A percentile compares a stretch with the other conserved stretches of the same genome.
These are phyloP conservation scores for Paradoxurus hermaphroditus DNA, from an alignment of 2,113 vertebrate genomes.

Conservation along the genomic window DNA sequence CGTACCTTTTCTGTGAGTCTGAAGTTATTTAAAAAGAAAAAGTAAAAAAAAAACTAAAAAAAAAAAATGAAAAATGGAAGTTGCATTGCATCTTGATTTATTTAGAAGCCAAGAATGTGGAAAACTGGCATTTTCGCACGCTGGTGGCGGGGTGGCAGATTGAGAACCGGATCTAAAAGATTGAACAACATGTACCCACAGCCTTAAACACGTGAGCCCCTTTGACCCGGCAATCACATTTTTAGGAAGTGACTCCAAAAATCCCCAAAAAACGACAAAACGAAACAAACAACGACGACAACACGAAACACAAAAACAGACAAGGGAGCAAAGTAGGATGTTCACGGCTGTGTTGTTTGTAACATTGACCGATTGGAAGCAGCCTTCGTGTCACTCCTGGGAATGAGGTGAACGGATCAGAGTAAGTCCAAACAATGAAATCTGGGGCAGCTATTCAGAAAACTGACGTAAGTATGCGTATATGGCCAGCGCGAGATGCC, in stretches of 20 bases:
- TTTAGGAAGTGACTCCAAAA: neutral
- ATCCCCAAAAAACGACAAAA: neutral
- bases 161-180: neutral
- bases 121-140: neutral
- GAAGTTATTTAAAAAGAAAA: neutral
- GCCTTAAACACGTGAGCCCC: neutral
- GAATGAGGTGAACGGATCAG: neutral
- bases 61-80: too few relatives aligned
- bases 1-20: neutral
- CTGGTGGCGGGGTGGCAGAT: neutral
- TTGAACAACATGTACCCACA: neutral
- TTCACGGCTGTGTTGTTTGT: neutral
- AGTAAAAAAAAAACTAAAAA: neutral
- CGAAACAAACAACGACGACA: neutral
- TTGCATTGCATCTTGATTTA: neutral
- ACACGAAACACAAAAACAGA: neutral
- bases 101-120: neutral
- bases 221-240: neutral
- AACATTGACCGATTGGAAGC: neutral
- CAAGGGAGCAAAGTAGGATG: neutral
- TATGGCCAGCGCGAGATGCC: neutral
- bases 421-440: neutral
- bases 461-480: neutral
- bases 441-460: neutral
- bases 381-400: neutral